These are phyloP conservation scores for Scaptomyza cyrtandrae DNA, from an alignment of 2,888 invertebrate genomes.

Conservation along the genomic window DNA sequence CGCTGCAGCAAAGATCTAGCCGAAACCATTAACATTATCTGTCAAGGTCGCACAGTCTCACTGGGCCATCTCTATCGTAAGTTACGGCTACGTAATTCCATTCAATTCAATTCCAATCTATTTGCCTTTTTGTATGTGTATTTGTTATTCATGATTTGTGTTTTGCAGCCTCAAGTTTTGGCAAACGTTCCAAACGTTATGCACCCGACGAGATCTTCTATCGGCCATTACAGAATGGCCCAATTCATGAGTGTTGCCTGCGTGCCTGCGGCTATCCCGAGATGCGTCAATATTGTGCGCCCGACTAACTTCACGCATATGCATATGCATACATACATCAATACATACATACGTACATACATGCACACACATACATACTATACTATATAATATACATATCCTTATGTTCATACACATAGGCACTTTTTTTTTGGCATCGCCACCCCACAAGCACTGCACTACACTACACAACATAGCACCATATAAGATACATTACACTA, in stretches of 20 bases:
- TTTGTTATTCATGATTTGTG: no score
- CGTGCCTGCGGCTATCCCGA: slow-evolving; percentile 78
- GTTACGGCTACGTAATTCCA: no score
- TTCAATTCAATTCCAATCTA: no score
- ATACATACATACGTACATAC: not conserved
- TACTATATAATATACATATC: not conserved
- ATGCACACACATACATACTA: no score
- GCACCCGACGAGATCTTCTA: slow-evolving; percentile 57
- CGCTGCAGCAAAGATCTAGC: slow-evolving; percentile 79
- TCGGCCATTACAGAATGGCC: slow-evolving; percentile 70
- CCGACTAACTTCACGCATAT: slow-evolving; percentile 34
- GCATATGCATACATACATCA: not conserved
- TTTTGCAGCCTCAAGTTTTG: slow-evolving; percentile 51
- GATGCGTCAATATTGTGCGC: slow-evolving; percentile 79
- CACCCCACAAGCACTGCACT: slow-evolving; percentile 1
- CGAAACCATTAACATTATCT: slow-evolving; percentile 76
- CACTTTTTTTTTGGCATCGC: slow-evolving; percentile 17
- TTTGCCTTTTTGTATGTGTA: not conserved
- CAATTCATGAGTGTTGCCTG: slow-evolving; percentile 81
- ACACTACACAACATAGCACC: not conserved
- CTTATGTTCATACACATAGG: slow-evolving; percentile 4
- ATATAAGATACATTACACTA: not conserved
- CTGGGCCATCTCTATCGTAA: slow-evolving; percentile 77
- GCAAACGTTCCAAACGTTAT: slow-evolving; percentile 46
- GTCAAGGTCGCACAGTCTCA: slow-evolving; percentile 76